Conservation (phyloP, 2,888 invertebrate species). For the Clepsis dumicolana region DNA sequence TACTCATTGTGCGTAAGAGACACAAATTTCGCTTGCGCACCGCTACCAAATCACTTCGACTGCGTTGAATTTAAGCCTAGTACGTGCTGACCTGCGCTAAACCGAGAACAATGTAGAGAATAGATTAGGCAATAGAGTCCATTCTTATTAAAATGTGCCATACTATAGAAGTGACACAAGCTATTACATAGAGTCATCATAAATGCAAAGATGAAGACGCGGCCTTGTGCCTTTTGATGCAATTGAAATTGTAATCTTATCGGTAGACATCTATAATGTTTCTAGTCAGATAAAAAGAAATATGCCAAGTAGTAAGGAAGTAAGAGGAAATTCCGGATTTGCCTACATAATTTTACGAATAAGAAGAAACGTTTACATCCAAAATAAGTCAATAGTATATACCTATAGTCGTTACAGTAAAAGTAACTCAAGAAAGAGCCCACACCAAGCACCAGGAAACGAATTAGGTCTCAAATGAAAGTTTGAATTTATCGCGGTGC, state of each 20-base stretch:
- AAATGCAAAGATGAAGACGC: conserved; percentile 9
- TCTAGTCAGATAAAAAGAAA: not conserved
- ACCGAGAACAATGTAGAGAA: conserved; percentile 46
- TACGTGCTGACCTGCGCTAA: conserved; percentile 46
- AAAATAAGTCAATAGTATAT: not conserved
- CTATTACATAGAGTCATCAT: conserved; percentile 33
- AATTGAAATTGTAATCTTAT: conserved; percentile 17
- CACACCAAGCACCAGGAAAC: conserved; percentile 26
- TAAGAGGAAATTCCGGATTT: not conserved
- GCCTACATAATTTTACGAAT: not conserved
- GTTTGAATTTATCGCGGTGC: conserved; percentile 39
- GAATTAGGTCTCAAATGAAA: conserved; percentile 43
- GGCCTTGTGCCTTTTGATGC: conserved; percentile 22
- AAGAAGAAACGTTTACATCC: not conserved
- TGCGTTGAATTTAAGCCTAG: conserved; percentile 4
- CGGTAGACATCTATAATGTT: conserved; percentile 3
- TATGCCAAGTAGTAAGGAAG: not conserved
- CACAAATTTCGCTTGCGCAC: not conserved
- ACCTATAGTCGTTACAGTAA: not conserved
- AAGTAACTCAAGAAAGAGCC: conserved; percentile 14
- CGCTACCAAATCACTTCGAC: not conserved
- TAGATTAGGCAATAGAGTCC: conserved; percentile 45
- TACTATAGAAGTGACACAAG: conserved; percentile 44
- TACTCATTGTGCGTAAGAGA: not conserved
- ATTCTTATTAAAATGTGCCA: conserved; percentile 44